Evolutionary conservation across 2,113 vertebrate genomes (phyloP), one percentile per base, ranked within the genome.

Genomic region (Polyodon spathula): DNA sequence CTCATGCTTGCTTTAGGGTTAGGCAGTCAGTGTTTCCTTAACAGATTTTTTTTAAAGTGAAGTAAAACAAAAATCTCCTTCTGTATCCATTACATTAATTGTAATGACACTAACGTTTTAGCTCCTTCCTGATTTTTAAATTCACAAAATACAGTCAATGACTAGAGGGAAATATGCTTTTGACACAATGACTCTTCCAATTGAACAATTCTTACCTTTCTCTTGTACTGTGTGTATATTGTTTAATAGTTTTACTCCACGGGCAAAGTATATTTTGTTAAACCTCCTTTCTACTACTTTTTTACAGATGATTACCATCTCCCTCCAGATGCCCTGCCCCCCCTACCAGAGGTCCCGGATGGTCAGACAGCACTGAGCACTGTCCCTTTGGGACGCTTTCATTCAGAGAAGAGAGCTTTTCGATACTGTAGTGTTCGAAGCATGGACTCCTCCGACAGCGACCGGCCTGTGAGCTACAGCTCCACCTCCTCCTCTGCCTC

Each of bases 401-500:
- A 85, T 63, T 68, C 77, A 53, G 76, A 78, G 70, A 77, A 79
- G 73, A 74, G 74, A 40, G 64, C 66, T 41, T 76, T 77, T 48
- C 74, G 1, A 66, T 84, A 84, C 73, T 84, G 78, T 81, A 89
- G 86, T 8, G 81, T 72, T 51, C 86, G 63, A 73, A 86, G 84
- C 75, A 97, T 97, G 93, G 93, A 96, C 80, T 80, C 93, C 53
- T 89, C 87, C 0, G 93, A 94, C 79, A 92, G 85, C 8, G 95
- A 97, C 70, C 89, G 96, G 41, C 96, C 96, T 0, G 81, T 96
- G 73, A 98, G 96, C 87, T 98, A 97, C 62, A 92, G 92, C 75
- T 98, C 96, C 75, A 98, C 95, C 4, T 97, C 96, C 0, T 98
- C 96, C 39, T 98, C 96, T 0, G 86, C 93, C 59, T 98, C 96